Evolutionary conservation across 2,113 vertebrate species (phyloP).

Genomic region (Eudyptes chrysolophus): DNA sequence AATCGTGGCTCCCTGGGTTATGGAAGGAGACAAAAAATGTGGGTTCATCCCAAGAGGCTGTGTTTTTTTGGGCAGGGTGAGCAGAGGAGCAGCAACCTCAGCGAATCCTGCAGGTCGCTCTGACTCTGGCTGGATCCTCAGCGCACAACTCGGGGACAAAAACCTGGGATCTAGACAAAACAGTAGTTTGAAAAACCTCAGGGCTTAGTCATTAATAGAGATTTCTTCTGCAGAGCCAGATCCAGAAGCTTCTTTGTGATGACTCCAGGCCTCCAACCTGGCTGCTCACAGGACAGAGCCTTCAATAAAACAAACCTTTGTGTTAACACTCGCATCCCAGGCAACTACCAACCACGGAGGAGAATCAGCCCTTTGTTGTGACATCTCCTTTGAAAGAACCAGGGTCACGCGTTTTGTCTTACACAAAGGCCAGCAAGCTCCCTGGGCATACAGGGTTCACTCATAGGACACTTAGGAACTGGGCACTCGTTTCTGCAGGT

Average conservation of each 20-base stretch:
- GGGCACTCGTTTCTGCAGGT: background rate
- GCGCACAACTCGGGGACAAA: background rate
- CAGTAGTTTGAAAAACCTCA: background rate
- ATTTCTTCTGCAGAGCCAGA: background rate
- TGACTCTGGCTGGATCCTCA: background rate
- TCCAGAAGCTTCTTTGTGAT: background rate
- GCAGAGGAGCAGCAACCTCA: background rate
- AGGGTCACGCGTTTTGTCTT: rapidly evolving
- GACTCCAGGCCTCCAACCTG: background rate
- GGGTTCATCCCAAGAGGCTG: background rate
- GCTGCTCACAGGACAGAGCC: background rate
- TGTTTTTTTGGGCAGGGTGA: background rate
- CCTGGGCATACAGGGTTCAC: background rate
- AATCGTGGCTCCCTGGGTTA: background rate
- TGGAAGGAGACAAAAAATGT: background rate
- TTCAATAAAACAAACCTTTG: background rate
- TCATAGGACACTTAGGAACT: background rate
- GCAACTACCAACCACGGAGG: background rate
- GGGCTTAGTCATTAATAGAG: background rate
- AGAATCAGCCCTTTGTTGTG: background rate
- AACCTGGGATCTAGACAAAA: background rate
- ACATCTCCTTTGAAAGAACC: background rate
- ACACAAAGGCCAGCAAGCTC: background rate
- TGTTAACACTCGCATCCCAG: background rate
- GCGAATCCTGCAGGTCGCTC: background rate